Base-by-base conservation (phyloP, 2,888 invertebrate genomes). In the Monopis laevigella region DNA sequence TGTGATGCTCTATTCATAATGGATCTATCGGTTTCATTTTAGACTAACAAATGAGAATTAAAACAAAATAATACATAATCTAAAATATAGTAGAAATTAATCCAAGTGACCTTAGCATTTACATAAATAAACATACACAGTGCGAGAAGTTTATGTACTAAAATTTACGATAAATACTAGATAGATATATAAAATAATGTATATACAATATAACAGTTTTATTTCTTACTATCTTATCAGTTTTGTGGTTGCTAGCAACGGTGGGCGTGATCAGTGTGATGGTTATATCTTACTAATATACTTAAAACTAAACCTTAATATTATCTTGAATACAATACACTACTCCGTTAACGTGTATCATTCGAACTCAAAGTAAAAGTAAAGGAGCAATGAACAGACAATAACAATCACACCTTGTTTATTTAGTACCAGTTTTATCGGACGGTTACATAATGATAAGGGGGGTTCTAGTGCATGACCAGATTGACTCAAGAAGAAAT, bases 381-480 rank as follows among this genome's bases (percentile, higher is more conserved):
- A 16, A 32, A 32, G 17, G 17, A 17, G 14, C 32, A 17, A 32
- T 32, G 32, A 17, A 32, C 17, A 2, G 16, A 3, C 10, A 3
- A 13, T 32, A 17, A 2, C 17, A 17, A 10, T 16, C 17, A 14
- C n/a, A 14, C 2, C 11, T 36, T 21, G n/a, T 5, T 21, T 21
- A 21, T 21, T 36, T 36, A 13, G 36, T 36, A 21, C 12, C 12
- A 10, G 19, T 36, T 19, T 21, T 36, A 36, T 21, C 21, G 36
- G 32, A 16, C 12, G n/a, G 36, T 36, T 36, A 36, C 36, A 36
- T 36, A 36, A 36, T 36, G 36, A 36, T 36, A 36, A 36, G 36
- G 8, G 36, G 8, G 36, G 36, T 36, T 21, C 36, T 36, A 36
- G 36, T 36, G 36, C 36, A 36, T 36, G 36, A 36, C 36, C 36